These are phyloP conservation scores for Himantopus leucocephalus DNA, from an alignment of 2,113 vertebrate genomes.

Conservation along the genomic window DNA sequence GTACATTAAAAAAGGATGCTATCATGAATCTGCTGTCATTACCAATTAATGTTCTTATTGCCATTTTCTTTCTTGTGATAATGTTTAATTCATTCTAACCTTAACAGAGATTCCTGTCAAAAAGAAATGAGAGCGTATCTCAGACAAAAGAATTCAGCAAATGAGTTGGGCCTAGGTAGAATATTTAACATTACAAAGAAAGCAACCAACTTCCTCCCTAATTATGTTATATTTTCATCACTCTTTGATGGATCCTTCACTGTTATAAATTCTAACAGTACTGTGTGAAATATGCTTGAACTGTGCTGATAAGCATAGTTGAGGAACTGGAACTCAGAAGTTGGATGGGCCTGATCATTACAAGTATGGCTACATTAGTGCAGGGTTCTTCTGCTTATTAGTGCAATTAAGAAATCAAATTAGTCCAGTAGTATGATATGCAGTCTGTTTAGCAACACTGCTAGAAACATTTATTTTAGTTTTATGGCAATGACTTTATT, in stretches of 20 bases:
- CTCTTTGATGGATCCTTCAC: background rate
- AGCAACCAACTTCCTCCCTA: background rate
- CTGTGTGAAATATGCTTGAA: background rate
- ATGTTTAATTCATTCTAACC: conserved; percentile 33
- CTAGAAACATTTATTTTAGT: background rate
- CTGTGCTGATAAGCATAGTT: background rate
- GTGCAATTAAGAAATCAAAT: background rate
- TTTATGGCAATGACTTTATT: background rate
- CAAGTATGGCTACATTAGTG: background rate
- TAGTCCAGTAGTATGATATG: background rate
- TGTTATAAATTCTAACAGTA: background rate
- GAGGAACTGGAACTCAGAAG: background rate
- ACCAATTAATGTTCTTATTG: background rate
- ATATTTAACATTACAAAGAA: conserved; percentile 4
- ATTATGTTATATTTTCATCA: background rate
- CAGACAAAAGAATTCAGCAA: background rate
- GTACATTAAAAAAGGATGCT: background rate
- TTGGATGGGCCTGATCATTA: background rate
- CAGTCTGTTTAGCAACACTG: background rate
- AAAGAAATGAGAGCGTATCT: background rate
- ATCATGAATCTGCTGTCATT: background rate
- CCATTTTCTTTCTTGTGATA: conserved; percentile 12
- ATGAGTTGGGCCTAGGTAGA: background rate
- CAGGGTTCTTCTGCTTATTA: background rate
- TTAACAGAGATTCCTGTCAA: background rate